A percentile compares a stretch with the other conserved stretches of the same genome.
phyloP scores from a whole-genome alignment of 2,888 invertebrate species.

The Arge pagana region DNA sequence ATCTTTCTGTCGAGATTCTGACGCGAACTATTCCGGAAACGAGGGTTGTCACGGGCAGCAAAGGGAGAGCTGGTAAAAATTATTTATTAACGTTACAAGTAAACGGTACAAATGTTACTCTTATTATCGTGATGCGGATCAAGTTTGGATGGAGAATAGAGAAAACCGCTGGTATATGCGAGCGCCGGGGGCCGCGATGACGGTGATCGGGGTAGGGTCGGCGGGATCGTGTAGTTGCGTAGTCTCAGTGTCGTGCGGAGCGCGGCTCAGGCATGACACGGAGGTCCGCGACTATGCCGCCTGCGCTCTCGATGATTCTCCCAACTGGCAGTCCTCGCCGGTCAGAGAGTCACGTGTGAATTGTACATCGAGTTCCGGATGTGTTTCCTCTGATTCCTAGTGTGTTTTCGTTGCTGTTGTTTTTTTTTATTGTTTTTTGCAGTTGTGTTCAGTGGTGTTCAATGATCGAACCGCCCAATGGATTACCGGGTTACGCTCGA shows the following conservation, averaged over 20 bases:
- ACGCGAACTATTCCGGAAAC: too few species aligned
- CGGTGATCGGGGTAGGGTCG: conserved; percentile 10
- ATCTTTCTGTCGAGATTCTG: too few species aligned
- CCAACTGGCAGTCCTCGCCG: too few species aligned
- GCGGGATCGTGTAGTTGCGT: conserved; percentile 27
- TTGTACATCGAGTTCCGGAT: too few species aligned
- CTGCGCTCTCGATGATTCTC: too few species aligned
- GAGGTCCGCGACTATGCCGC: neutral
- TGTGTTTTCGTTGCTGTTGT: neutral
- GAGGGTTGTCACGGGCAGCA: too few species aligned
- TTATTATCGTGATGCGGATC: too few species aligned
- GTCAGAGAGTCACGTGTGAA: conserved; percentile 9
- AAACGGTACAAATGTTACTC: too few species aligned
- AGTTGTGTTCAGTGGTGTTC: neutral
- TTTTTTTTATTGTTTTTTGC: neutral
- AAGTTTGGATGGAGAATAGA: too few species aligned
- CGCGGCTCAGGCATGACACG: conserved; percentile 36
- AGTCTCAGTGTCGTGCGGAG: conserved; percentile 49
- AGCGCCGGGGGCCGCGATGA: neutral
- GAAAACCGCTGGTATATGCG: conserved; percentile 13
- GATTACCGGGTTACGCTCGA: conserved; percentile 10
- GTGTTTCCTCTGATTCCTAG: too few species aligned
- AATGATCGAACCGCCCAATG: conserved; percentile 8
- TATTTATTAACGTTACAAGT: too few species aligned
- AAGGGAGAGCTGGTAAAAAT: too few species aligned